Evolutionary conservation across 2,888 invertebrate species (phyloP).

Genomic region (Mycalesis mineus): DNA sequence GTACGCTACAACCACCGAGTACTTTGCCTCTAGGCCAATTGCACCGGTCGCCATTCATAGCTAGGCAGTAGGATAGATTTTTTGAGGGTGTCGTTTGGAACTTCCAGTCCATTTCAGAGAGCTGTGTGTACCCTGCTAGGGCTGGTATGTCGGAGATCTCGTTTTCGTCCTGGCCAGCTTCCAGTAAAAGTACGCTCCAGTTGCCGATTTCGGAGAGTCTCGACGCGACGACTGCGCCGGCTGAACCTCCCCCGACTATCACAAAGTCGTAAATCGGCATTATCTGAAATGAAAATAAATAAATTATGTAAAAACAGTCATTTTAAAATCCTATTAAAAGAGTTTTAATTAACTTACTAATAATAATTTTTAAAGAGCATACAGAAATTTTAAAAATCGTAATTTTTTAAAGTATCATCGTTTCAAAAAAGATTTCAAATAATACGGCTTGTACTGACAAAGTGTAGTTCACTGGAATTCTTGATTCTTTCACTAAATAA

Average conservation of each 20-base stretch:
- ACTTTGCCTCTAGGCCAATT: slow-evolving; percentile 96
- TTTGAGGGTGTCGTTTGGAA: slow-evolving; percentile 90
- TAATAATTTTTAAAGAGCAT: no score
- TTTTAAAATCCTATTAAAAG: no score
- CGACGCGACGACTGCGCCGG: slow-evolving; percentile 92
- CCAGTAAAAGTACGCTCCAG: slow-evolving; percentile 89
- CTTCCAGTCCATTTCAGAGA: slow-evolving; percentile 94
- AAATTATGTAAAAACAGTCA: no score
- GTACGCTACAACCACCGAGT: slow-evolving; percentile 90
- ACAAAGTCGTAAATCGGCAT: slow-evolving; percentile 90
- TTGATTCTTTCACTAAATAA: no score
- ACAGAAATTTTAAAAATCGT: no score
- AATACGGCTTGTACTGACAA: no score
- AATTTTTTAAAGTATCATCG: no score
- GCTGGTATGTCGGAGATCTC: slow-evolving; percentile 93
- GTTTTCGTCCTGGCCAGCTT: slow-evolving; percentile 92
- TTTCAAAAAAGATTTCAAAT: no score
- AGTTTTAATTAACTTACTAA: no score
- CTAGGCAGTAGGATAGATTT: slow-evolving; percentile 89
- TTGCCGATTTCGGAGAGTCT: slow-evolving; percentile 87
- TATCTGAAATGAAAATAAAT: slow-evolving; percentile 74
- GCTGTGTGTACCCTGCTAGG: slow-evolving; percentile 89
- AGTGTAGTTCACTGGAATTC: no score
- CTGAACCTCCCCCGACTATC: slow-evolving; percentile 92
- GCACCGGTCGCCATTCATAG: slow-evolving; percentile 91